Conservation (phyloP, 2,888 invertebrate genomes). For the Epistrophella euchroma region DNA sequence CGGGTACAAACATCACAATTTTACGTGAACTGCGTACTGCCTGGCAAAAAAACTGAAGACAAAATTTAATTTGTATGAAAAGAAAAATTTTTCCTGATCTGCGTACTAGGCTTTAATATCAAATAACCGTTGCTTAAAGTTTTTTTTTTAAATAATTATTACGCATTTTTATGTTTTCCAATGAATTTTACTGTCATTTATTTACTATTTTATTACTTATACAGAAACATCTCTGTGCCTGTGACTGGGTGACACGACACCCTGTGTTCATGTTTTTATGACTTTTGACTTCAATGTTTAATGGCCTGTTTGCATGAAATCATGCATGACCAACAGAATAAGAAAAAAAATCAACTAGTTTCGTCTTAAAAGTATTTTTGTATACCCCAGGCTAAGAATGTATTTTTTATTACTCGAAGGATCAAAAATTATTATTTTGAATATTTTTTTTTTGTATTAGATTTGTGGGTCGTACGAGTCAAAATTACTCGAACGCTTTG, state of each 20-base stretch:
- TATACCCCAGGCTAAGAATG: slow-evolving; percentile 6
- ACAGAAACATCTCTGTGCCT: neutral
- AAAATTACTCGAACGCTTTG: slow-evolving; percentile 10
- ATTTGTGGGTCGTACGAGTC: slow-evolving; percentile 25
- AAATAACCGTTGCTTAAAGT: too few relatives aligned
- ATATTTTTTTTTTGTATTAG: slow-evolving; percentile 55
- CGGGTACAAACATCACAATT: too few relatives aligned
- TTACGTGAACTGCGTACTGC: too few relatives aligned
- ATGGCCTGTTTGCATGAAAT: slow-evolving; percentile 63
- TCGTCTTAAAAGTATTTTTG: slow-evolving; percentile 39
- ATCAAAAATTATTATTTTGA: slow-evolving; percentile 36
- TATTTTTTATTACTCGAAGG: slow-evolving; percentile 29
- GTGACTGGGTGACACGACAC: slow-evolving; percentile 8
- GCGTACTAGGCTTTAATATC: too few relatives aligned
- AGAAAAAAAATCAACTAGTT: slow-evolving; percentile 23
- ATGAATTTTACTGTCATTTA: neutral
- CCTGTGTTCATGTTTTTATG: slow-evolving; percentile 23
- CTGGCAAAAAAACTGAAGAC: too few relatives aligned
- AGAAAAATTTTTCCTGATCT: too few relatives aligned
- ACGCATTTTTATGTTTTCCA: too few relatives aligned
- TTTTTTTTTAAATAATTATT: too few relatives aligned
- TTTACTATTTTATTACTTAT: neutral
- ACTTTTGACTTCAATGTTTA: slow-evolving; percentile 56
- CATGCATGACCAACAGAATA: slow-evolving; percentile 46
- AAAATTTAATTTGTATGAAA: too few relatives aligned